Evolutionary conservation across 2,888 invertebrate species (phyloP), one percentile per base, ranked within the genome.

Genomic region (Oxyteleia sp.): DNA sequence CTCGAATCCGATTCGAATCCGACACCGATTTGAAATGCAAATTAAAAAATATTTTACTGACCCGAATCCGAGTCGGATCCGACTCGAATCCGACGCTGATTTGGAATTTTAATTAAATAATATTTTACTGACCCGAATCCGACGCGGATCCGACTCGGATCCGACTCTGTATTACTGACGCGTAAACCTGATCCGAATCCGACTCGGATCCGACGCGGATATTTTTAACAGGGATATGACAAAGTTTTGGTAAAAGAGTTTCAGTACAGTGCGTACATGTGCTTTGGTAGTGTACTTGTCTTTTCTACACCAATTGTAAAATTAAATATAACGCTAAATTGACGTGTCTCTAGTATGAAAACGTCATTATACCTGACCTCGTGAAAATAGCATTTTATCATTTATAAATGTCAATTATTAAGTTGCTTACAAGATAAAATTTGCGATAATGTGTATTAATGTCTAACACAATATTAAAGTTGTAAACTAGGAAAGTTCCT

Each of bases 391-490:
- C n/a, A 10, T 41, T 15, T n/a, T 3, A 7, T 41, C 29, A 5
- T 66, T 66, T 41, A 23, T 20, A 38, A 72, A 29, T 18, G 55
- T 47, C 45, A 57, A 47, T 64, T 43, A 38, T 20, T 11, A 35
- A 45, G 11, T 45, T 45, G 51, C 35, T 16, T n/a, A 11, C 49
- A 7, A 16, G 57, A 55, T 57, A 64, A 75, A 66, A 57, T 38
- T 49, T 38, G 11, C 32, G 57, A 57, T 75, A 66, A 75, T 75
- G 41, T 66, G 49, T 75, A 75, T 75, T 66, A 75, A 57, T 75
- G 66, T 75, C 64, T 75, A 49, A 75, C 20, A 75, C 66, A 66
- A 75, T 66, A 75, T 57, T 38, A 11, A 66, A 75, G 49, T 75
- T 75, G 66, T 57, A 66, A 75, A 75, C 66, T 75, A 35, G 57